Percentiles rank a stretch among this genome's conserved stretches.
phyloP scores from a whole-genome alignment of 2,113 vertebrate species.

The Pica pica region DNA sequence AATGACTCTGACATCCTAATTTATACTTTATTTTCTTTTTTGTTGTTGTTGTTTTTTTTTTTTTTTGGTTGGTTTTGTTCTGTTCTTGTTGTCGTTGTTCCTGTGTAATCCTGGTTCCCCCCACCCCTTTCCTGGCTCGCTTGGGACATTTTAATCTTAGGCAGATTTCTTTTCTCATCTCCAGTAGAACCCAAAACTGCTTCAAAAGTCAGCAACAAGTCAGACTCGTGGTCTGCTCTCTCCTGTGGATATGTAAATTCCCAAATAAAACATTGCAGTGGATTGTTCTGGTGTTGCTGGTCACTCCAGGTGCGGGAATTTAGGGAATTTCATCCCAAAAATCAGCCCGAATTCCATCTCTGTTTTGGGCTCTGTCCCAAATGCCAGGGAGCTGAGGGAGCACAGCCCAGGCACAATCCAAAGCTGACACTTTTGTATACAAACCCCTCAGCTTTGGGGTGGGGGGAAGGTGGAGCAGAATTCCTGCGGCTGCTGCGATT shows the following conservation, averaged over 20 bases:
- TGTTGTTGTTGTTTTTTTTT: neutral
- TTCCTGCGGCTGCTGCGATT: neutral
- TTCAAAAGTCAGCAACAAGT: constrained; percentile 49
- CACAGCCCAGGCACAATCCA: neutral
- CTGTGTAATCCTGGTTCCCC: neutral
- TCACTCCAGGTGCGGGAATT: neutral
- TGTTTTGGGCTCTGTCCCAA: neutral
- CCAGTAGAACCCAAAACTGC: constrained; percentile 39
- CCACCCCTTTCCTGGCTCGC: neutral
- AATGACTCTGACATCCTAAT: constrained; percentile 20
- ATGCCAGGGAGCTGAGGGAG: neutral
- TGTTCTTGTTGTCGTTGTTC: neutral
- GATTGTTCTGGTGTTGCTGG: neutral
- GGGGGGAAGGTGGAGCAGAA: neutral
- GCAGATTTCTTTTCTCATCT: constrained; percentile 30
- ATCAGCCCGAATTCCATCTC: neutral
- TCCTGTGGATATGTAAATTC: constrained; percentile 77
- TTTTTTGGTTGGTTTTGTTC: neutral
- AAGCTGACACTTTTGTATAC: neutral
- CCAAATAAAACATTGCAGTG: constrained; percentile 78
- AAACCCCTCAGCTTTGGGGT: neutral
- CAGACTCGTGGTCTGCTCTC: constrained; percentile 53
- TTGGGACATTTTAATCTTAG: constrained; percentile 21
- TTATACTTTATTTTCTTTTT: constrained; percentile 20
- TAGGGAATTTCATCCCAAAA: neutral